Percentiles rank a stretch among this genome's conserved stretches.
These are phyloP conservation scores for Austrofundulus limnaeus DNA, from an alignment of 2,113 vertebrate genomes.

Conservation along the genomic window DNA sequence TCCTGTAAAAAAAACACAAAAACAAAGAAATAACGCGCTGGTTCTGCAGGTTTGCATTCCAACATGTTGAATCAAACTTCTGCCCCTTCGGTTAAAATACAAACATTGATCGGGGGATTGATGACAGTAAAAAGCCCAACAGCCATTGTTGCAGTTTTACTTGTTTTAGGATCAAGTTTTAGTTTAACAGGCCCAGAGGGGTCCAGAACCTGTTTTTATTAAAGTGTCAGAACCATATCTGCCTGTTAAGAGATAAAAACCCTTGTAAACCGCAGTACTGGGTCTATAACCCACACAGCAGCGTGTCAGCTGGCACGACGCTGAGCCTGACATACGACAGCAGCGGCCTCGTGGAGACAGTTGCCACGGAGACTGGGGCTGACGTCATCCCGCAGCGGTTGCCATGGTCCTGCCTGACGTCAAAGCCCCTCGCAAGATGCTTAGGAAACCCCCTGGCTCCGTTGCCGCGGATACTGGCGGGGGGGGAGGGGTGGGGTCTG, in stretches of 20 bases:
- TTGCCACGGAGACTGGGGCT: conserved; percentile 71
- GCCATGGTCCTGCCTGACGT: conserved; percentile 80
- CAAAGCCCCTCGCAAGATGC: conserved; percentile 74
- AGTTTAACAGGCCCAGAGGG: background rate
- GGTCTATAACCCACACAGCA: conserved; percentile 38
- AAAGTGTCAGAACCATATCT: conserved; percentile 10
- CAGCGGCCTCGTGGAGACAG: conserved; percentile 72
- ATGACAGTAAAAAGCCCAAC: no score
- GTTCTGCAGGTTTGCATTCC: no score
- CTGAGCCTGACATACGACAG: conserved; percentile 55
- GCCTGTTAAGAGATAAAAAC: conserved; percentile 11
- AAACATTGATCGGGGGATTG: no score
- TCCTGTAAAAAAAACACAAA: no score
- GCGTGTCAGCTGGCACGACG: conserved; percentile 55
- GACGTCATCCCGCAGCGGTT: conserved; percentile 78
- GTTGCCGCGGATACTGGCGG: conserved; percentile 76
- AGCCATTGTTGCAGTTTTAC: no score
- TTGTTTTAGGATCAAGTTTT: no score
- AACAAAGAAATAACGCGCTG: no score
- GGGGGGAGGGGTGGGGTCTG: conserved; percentile 78
- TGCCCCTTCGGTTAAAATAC: no score
- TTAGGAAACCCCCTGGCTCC: conserved; percentile 73
- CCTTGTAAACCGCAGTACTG: background rate
- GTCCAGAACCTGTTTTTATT: background rate
- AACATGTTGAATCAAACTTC: no score